Evolutionary conservation across 2,888 invertebrate species (phyloP), one percentile per base, ranked within the genome.

Genomic region (Acanthosepion lycidas): DNA sequence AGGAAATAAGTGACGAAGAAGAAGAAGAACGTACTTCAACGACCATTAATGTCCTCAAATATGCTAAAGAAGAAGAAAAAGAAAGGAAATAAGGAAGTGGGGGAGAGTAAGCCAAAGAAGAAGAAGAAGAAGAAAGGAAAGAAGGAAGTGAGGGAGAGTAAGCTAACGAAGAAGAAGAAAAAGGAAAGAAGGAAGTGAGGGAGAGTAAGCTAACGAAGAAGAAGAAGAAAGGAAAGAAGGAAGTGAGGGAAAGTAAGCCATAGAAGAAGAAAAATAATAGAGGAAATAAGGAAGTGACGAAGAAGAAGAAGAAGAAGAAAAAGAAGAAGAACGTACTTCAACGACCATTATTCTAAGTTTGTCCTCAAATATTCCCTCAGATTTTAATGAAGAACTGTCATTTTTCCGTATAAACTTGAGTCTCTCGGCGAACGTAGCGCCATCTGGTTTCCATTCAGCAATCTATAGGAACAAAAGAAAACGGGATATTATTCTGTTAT

Each of bases 321-420:
- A 28, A 28, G 15, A 28, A 49, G 9, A 48, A 51, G 28, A 28
- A 95, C 96, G 94, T 95, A 97, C 97, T 95, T 95, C 55, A 26
- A 97, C 97, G 6, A 96, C 96, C 5, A 96, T 96, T n/a, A 97
- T 96, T 91, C 95, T 96, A 53, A 96, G 96, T 6, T 96, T 93
- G 0, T 96, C 95, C 6, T 95, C 96, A 64, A 96, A 96, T 59
- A 96, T 95, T 20, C 96, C 96, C 12, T 94, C 93, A 33, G 95
- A 92, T 0, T 51, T 91, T 6, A 91, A 48, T 42, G 59, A 51
- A 26, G 95, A 94, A 0, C 95, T 95, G 0, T 95, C 95, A 48
- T 95, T 96, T 4, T 95, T 94, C 12, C 95, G 95, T 23, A 95
- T 95, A 51, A 96, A 94, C n/a, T 94, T 95, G 12, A 96, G 94